Evolutionary conservation across 2,113 vertebrate genomes (phyloP).

Genomic region (Planiliza haematocheilus): DNA sequence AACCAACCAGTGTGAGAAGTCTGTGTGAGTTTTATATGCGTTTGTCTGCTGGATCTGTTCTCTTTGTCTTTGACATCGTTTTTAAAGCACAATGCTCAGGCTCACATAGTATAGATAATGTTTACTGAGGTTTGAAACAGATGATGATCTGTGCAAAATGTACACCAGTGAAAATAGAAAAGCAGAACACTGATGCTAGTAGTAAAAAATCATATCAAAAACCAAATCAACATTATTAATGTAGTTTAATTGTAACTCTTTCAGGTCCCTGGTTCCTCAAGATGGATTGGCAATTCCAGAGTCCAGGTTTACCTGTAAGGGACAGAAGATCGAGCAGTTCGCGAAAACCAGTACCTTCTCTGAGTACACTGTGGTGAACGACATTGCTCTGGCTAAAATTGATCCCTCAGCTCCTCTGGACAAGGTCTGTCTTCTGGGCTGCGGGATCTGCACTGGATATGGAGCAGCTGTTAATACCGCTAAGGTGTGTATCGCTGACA

Average conservation of each 20-base stretch:
- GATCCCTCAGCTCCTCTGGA: constrained; percentile 40
- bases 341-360: constrained; percentile 81
- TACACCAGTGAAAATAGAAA: no score
- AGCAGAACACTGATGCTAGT: no score
- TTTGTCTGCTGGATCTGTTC: no score
- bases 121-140: no score
- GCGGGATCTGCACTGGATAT: constrained; percentile 87
- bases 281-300: constrained; percentile 77
- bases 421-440: constrained; percentile 81
- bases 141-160: no score
- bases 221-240: no score
- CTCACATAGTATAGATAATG: no score
- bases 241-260: not conserved
- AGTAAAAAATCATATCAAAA: not conserved
- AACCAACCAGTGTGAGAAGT: constrained; percentile 84
- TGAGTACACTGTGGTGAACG: constrained; percentile 34
- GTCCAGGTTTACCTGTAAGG: constrained; percentile 85
- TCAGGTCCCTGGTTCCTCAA: constrained; percentile 55
- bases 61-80: no score
- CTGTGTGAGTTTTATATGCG: no score
- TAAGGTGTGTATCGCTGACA: constrained; percentile 67
- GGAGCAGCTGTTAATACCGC: constrained; percentile 88
- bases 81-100: no score
- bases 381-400: constrained; percentile 25
- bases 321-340: constrained; percentile 84